Percentiles rank a stretch among this genome's conserved stretches.
These are phyloP conservation scores for Chelon auratus DNA, from an alignment of 2,797 vertebrate species.

Conservation along the genomic window DNA sequence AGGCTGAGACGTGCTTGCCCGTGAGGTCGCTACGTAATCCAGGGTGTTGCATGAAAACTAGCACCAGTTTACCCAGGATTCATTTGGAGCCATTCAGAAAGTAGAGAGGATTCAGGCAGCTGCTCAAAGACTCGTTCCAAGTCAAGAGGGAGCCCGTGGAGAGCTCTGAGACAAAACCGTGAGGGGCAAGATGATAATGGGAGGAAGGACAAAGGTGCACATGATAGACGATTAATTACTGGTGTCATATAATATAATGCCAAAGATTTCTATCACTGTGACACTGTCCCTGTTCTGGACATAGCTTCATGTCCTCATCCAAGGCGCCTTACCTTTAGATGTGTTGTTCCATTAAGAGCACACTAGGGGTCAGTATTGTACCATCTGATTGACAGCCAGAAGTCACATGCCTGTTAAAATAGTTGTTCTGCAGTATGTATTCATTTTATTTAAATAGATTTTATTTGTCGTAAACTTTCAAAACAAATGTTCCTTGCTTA, in stretches of 20 bases:
- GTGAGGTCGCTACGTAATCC: background rate
- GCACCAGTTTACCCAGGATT: background rate
- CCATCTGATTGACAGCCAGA: background rate
- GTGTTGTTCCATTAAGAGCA: slow-evolving; percentile 10
- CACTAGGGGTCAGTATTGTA: slow-evolving; percentile 76
- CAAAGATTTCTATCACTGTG: background rate
- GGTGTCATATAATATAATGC: background rate
- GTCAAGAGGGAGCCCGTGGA: slow-evolving; percentile 30
- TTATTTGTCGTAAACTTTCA: no score
- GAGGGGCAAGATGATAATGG: background rate
- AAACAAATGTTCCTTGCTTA: background rate
- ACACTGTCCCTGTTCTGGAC: background rate
- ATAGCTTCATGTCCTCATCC: background rate
- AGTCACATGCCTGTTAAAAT: no score
- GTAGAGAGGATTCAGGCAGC: slow-evolving; percentile 70
- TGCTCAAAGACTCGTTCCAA: slow-evolving; percentile 61
- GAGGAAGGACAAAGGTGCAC: background rate
- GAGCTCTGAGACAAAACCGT: background rate
- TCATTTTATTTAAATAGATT: background rate
- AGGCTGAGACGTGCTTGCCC: slow-evolving; percentile 15
- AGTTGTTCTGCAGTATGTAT: background rate
- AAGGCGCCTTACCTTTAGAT: slow-evolving; percentile 1
- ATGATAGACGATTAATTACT: background rate
- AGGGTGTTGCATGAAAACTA: slow-evolving; percentile 5
- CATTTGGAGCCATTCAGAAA: slow-evolving; percentile 61